Conservation (phyloP, 2,888 invertebrate genomes). For the Oscheius onirici region DNA sequence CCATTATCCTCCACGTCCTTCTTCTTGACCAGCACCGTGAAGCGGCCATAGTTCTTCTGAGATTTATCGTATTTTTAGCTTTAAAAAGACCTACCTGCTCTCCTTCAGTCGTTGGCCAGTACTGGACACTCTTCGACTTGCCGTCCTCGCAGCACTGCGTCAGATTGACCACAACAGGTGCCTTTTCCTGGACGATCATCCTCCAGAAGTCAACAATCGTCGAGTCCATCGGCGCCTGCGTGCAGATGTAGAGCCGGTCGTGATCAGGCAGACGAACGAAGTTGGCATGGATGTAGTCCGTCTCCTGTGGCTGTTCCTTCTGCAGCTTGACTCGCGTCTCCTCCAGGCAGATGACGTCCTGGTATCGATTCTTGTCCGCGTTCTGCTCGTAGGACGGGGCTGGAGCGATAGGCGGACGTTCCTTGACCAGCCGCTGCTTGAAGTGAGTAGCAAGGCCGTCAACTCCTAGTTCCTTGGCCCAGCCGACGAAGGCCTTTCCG, state of each 20-base stretch:
- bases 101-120: constrained; percentile 19
- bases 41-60: constrained; percentile 2
- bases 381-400: not conserved
- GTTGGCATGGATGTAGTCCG: constrained; percentile 59
- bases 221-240: constrained; percentile 14
- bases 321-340: constrained; percentile 39
- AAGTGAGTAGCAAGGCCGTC: not conserved
- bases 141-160: not conserved
- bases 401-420: not conserved
- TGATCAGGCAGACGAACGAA: constrained; percentile 38
- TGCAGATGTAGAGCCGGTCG: constrained; percentile 34
- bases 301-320: constrained; percentile 38
- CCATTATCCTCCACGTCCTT: not conserved
- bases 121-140: constrained; percentile 24
- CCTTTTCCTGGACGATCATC: constrained; percentile 16
- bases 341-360: constrained; percentile 44
- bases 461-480: not conserved
- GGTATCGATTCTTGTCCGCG: not conserved
- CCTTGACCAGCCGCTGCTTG: not conserved
- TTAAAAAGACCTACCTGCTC: too few species aligned
- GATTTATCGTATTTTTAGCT: too few species aligned
- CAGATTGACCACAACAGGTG: constrained; percentile 1
- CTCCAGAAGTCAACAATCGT: constrained; percentile 28
- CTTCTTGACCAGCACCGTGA: constrained; percentile 16
- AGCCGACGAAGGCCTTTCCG: not conserved